Evolutionary conservation across 92 coral and sea anemone species (phyloP).

Genomic region (Pocillopora meandrina): DNA sequence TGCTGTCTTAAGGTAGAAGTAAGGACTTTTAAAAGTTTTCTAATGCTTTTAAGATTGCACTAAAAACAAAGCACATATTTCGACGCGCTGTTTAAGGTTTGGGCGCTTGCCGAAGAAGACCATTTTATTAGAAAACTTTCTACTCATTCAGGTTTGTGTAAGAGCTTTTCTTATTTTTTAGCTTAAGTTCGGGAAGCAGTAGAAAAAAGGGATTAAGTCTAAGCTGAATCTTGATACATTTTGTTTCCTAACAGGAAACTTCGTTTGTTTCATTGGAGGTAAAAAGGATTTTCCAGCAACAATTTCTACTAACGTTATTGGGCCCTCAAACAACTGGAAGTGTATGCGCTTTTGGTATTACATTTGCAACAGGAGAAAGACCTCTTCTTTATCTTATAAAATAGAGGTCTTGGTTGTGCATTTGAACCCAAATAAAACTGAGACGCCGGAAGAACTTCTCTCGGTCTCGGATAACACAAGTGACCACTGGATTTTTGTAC

Average conservation of each 20-base stretch:
- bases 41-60: no score
- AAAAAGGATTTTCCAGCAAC: not conserved
- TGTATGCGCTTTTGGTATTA: slow-evolving; percentile 10
- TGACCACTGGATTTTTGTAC: slow-evolving; percentile 1
- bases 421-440: not conserved
- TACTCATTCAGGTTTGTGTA: no score
- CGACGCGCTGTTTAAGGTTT: no score
- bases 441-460: not conserved
- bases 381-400: not conserved
- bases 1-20: no score
- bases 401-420: not conserved
- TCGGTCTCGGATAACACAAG: not conserved
- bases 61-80: no score
- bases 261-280: not conserved
- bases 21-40: no score
- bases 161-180: not conserved
- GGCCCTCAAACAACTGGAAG: not conserved
- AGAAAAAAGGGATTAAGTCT: not conserved
- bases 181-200: not conserved
- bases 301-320: not conserved
- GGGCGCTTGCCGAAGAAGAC: no score
- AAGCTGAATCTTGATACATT: not conserved
- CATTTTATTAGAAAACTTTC: no score
- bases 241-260: not conserved
- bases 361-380: not conserved